A percentile compares a stretch with the other conserved stretches of the same genome.
These are phyloP conservation scores for Hydrolagus colliei DNA, from an alignment of 2,797 vertebrate genomes.

Conservation along the genomic window DNA sequence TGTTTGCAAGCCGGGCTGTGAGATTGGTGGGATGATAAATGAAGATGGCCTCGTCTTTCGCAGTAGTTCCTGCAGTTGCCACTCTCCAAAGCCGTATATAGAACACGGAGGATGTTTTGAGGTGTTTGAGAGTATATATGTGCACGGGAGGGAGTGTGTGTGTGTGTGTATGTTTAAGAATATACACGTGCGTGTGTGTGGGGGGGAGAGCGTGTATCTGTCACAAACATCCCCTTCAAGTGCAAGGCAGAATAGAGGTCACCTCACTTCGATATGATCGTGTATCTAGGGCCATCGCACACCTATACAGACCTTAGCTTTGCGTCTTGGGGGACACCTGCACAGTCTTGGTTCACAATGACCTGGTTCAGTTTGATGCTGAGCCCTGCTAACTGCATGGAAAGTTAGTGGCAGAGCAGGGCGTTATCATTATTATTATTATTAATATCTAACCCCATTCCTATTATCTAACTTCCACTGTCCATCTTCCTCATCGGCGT, in stretches of 20 bases:
- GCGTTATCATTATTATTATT: too few relatives aligned
- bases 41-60: constrained; percentile 62
- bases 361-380: too few relatives aligned
- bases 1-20: constrained; percentile 59
- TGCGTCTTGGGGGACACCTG: too few relatives aligned
- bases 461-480: too few relatives aligned
- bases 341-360: too few relatives aligned
- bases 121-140: constrained; percentile 28
- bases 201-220: too few relatives aligned
- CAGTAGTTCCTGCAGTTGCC: constrained; percentile 56
- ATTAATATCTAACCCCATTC: too few relatives aligned
- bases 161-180: constrained; percentile 26
- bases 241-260: neutral
- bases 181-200: too few relatives aligned
- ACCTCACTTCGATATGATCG: neutral
- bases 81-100: constrained; percentile 40
- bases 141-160: too few relatives aligned
- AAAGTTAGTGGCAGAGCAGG: too few relatives aligned
- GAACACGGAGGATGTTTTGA: constrained; percentile 41
- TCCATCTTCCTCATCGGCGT: too few relatives aligned
- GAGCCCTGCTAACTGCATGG: too few relatives aligned
- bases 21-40: constrained; percentile 70
- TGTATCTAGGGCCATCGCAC: neutral
- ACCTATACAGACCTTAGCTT: neutral
- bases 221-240: neutral